Conservation (phyloP, 2,797 vertebrate genomes). For the Sebastiscus tertius region DNA sequence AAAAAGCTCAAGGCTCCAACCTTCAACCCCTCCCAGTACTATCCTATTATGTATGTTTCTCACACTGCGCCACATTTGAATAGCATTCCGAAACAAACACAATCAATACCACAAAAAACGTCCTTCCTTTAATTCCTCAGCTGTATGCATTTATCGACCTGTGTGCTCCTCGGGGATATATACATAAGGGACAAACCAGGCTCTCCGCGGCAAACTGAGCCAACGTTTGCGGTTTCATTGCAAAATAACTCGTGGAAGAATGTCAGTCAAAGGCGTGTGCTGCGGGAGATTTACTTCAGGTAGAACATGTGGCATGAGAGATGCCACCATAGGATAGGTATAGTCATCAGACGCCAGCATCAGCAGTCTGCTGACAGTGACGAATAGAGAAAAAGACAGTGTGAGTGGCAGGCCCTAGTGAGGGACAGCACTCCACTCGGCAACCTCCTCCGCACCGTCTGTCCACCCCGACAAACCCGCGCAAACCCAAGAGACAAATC, state of each 20-base stretch:
- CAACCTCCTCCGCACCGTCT: slow-evolving; percentile 65
- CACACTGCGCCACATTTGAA: slow-evolving; percentile 57
- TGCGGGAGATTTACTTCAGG: slow-evolving; percentile 51
- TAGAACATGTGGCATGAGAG: slow-evolving; percentile 55
- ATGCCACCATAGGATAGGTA: slow-evolving; percentile 55
- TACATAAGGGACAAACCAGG: slow-evolving; percentile 14
- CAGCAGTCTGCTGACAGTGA: slow-evolving; percentile 78
- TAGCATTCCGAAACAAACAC: slow-evolving; percentile 50
- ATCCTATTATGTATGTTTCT: slow-evolving; percentile 54
- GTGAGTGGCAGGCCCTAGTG: slow-evolving; percentile 77
- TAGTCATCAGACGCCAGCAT: slow-evolving; percentile 60
- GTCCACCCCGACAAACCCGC: slow-evolving; percentile 62
- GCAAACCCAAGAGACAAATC: slow-evolving; percentile 60
- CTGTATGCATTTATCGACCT: slow-evolving; percentile 63
- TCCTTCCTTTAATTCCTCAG: slow-evolving; percentile 67
- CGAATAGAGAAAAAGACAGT: slow-evolving; percentile 72
- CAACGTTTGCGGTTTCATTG: slow-evolving; percentile 34
- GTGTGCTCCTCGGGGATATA: slow-evolving; percentile 30
- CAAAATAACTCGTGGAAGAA: slow-evolving; percentile 50
- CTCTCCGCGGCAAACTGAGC: slow-evolving; percentile 28
- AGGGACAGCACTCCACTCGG: slow-evolving; percentile 48
- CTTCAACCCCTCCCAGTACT: slow-evolving; percentile 48
- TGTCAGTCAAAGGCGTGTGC: slow-evolving; percentile 40
- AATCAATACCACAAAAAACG: slow-evolving; percentile 63
- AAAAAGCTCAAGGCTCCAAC: slow-evolving; percentile 53